phyloP scores from a whole-genome alignment of 2,113 vertebrate genomes.

The Sylvilagus bachmani region DNA sequence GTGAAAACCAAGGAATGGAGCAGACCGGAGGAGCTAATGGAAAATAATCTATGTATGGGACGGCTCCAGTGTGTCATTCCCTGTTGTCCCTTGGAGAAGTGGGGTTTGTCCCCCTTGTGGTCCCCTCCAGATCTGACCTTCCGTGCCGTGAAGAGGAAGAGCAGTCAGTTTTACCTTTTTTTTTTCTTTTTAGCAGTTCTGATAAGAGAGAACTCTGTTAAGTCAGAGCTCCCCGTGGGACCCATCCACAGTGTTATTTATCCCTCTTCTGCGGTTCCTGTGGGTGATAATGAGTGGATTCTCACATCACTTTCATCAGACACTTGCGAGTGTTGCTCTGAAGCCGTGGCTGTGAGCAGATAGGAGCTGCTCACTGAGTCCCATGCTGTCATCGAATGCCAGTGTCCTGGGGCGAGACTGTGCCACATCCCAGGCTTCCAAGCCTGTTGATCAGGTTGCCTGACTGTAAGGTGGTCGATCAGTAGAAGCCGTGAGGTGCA shows the following conservation, averaged over 20 bases:
- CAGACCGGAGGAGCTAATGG: background rate
- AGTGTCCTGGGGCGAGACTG: background rate
- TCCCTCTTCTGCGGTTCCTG: background rate
- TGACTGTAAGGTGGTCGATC: background rate
- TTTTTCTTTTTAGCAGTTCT: background rate
- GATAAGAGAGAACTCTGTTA: background rate
- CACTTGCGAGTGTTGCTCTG: constrained; percentile 23
- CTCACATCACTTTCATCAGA: background rate
- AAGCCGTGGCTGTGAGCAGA: background rate
- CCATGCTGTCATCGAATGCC: background rate
- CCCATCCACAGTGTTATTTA: constrained; percentile 37
- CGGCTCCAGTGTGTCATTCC: background rate
- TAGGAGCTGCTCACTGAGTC: background rate
- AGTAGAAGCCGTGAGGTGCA: background rate
- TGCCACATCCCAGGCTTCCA: background rate
- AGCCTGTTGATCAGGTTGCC: constrained; percentile 31
- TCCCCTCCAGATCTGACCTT: background rate
- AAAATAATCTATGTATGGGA: background rate
- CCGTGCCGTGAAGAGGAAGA: background rate
- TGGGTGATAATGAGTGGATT: constrained; percentile 13
- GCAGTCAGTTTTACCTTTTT: background rate
- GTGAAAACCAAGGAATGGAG: background rate
- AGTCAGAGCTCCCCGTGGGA: background rate
- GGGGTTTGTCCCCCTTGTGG: background rate
- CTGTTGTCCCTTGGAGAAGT: background rate